Evolutionary conservation across 2,888 invertebrate genomes (phyloP), one percentile per base, ranked within the genome.

Genomic region (Listrodromus nycthemerus): DNA sequence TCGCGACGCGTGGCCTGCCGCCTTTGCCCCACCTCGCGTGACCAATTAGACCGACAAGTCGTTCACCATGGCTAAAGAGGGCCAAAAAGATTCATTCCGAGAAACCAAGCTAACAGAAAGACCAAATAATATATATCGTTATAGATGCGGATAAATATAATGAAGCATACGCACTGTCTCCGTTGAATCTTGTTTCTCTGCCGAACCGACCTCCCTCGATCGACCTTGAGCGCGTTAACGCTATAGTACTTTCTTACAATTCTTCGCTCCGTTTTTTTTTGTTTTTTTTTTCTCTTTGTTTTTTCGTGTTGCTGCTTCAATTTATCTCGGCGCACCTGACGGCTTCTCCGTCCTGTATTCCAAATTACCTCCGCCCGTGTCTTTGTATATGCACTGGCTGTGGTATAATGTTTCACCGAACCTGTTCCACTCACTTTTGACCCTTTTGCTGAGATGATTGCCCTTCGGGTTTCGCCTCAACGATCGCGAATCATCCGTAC

Each of bases 31-130:
- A 37, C 52, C 50, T 63, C 41, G 41, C 37, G 19, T 24, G 30
- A 70, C 82, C 82, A 83, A 83, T 83, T 83, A 83, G 61, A 83
- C 63, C 61, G n/a, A 63, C 37, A 37, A 55, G 67, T 16, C 41
- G 41, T 58, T 13, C 27, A 50, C 63, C 48, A n/a, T 24, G 45
- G 55, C 75, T 48, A 65, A 76, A 83, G 71, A 66, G 80, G 61
- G 45, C 65, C 75, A 80, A 73, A 73, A 80, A 67, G 13, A 33
- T 65, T 55, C 48, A 8, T 48, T 19, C 16, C 45, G 16, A 45
- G 63, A 50, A 74, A 65, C 50, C n/a, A 33, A 16, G 27, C 24
- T 27, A 30, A 30, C 30, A 6, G 8, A 55, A 7, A 48, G 67
- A 67, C 21, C 7, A 21, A 61, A 61, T 61, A 61, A 71, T 55